Percentiles rank a stretch among this genome's conserved stretches.
phyloP scores from a whole-genome alignment of 2,113 vertebrate genomes.

The Ellobius talpinus region DNA sequence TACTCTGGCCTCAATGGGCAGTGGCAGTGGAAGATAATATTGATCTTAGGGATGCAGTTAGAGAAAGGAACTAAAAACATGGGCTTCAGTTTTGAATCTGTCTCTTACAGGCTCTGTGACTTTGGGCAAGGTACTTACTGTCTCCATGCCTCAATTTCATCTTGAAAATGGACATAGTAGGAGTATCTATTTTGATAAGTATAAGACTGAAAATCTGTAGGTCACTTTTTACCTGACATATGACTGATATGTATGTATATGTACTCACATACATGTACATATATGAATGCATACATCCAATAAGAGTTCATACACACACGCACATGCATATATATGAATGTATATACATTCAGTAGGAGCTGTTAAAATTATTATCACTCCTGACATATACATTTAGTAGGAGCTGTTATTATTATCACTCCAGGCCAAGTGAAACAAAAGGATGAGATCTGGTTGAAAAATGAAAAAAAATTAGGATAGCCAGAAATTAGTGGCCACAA shows the following conservation, averaged over 20 bases:
- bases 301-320: neutral
- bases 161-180: neutral
- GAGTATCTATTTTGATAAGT: neutral
- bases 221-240: neutral
- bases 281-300: neutral
- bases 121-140: constrained; percentile 30
- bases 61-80: neutral
- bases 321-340: neutral
- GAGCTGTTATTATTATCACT: neutral
- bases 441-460: neutral
- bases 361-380: neutral
- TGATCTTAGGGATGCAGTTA: neutral
- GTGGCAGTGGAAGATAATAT: neutral
- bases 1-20: neutral
- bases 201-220: neutral
- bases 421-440: neutral
- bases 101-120: constrained; percentile 43
- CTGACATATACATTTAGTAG: neutral
- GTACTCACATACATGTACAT: neutral
- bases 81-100: neutral
- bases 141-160: constrained; percentile 32
- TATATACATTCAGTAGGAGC: neutral
- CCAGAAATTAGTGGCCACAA: neutral
- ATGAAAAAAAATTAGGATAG: neutral
- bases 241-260: neutral